Evolutionary conservation across 2,888 invertebrate species (phyloP).

Genomic region (Hemithea aestivaria): DNA sequence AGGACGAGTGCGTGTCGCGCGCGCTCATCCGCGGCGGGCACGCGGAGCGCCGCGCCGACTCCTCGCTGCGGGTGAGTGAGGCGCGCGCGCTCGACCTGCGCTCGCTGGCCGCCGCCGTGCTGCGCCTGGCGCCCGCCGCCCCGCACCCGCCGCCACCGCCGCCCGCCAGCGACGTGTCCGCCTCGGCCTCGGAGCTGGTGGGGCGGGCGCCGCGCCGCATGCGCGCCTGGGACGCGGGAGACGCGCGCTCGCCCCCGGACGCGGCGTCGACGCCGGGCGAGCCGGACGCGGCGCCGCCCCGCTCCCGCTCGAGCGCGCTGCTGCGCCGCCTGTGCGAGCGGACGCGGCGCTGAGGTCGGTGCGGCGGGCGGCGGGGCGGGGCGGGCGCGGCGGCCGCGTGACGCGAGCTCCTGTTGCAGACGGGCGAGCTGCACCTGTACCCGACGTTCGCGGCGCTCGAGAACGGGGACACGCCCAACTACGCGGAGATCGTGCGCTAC

Average conservation of each 20-base stretch:
- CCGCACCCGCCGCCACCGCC: constrained; percentile 9
- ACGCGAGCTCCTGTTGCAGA: constrained; percentile 45
- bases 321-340: not conserved
- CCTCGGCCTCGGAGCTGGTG: constrained; percentile 48
- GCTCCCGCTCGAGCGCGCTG: constrained; percentile 1
- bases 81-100: constrained; percentile 20
- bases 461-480: constrained; percentile 64
- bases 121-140: constrained; percentile 8
- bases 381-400: constrained; percentile 1
- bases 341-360: not conserved
- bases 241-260: constrained; percentile 13
- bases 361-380: not conserved
- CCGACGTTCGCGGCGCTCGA: constrained; percentile 77
- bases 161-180: constrained; percentile 44
- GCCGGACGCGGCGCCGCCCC: not conserved
- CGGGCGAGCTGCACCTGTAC: constrained; percentile 65
- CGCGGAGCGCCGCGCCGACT: constrained; percentile 56
- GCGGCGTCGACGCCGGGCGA: constrained; percentile 2
- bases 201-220: constrained; percentile 39
- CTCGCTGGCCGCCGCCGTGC: constrained; percentile 16
- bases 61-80: constrained; percentile 50
- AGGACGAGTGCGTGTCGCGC: constrained; percentile 72
- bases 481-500: constrained; percentile 57
- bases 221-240: constrained; percentile 38
- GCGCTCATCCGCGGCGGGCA: constrained; percentile 67